A percentile compares a stretch with the other conserved stretches of the same genome.
These are phyloP conservation scores for Apeltes quadracus DNA, from an alignment of 2,113 vertebrate species.

Conservation along the genomic window DNA sequence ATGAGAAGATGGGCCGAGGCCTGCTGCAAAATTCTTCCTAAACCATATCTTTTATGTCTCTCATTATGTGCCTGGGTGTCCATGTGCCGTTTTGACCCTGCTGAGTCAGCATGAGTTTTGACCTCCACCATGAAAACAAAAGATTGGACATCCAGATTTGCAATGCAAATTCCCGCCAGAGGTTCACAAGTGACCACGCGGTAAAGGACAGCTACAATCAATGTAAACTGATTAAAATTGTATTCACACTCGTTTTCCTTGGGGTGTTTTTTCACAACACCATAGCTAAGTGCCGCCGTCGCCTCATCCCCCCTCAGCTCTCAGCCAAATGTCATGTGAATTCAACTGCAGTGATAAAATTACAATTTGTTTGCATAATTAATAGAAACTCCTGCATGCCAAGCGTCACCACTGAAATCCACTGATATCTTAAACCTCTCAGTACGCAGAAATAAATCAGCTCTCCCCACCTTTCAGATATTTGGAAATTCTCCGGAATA, in stretches of 20 bases:
- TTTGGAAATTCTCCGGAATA: conserved; percentile 18
- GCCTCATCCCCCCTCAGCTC: background rate
- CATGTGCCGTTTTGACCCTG: background rate
- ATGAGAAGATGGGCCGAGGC: background rate
- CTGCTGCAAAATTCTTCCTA: background rate
- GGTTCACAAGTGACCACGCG: background rate
- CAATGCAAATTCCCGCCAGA: conserved; percentile 43
- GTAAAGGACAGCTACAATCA: conserved; percentile 54
- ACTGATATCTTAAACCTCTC: conserved; percentile 7
- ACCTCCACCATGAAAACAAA: conserved; percentile 28
- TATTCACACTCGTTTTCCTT: conserved; percentile 11
- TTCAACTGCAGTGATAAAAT: conserved; percentile 20
- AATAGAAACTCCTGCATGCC: background rate
- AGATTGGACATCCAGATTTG: conserved; percentile 28
- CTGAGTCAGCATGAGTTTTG: conserved; percentile 18
- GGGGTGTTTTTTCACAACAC: background rate
- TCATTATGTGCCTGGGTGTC: background rate
- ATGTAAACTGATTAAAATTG: conserved; percentile 35
- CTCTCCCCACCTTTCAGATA: background rate
- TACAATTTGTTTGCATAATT: conserved; percentile 37
- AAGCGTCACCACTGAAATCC: background rate
- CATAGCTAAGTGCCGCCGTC: background rate
- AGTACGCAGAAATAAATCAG: background rate
- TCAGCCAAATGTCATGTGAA: conserved; percentile 21
- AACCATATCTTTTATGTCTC: conserved; percentile 1